phyloP scores from a whole-genome alignment of 2,888 invertebrate genomes.

The Stenurella melanura region DNA sequence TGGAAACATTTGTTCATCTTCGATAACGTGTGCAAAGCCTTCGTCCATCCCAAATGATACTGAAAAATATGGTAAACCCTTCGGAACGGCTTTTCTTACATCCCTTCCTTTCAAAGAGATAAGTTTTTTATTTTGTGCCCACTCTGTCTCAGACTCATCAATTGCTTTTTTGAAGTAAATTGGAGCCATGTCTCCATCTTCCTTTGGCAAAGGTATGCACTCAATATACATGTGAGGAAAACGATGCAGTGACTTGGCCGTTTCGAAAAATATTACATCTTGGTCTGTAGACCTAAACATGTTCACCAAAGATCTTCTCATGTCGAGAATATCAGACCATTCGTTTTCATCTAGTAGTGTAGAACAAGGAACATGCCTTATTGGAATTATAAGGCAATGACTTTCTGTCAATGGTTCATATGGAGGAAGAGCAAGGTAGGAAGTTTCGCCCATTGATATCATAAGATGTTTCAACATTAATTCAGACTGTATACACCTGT shows the following conservation, averaged over 20 bases:
- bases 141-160: slow-evolving; percentile 95
- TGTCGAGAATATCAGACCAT: slow-evolving; percentile 90
- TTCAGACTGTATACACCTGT: slow-evolving; percentile 87
- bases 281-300: slow-evolving; percentile 84
- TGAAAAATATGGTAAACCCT: slow-evolving; percentile 95
- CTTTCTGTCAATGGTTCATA: slow-evolving; percentile 87
- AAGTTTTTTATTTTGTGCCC: slow-evolving; percentile 96
- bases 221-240: slow-evolving; percentile 91
- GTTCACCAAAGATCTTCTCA: slow-evolving; percentile 84
- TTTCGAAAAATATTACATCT: slow-evolving; percentile 94
- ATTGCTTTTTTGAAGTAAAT: slow-evolving; percentile 99
- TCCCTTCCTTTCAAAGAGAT: slow-evolving; percentile 82
- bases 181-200: slow-evolving; percentile 91
- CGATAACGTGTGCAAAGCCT: slow-evolving; percentile 98
- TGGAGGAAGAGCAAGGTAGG: slow-evolving; percentile 89
- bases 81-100: slow-evolving; percentile 89
- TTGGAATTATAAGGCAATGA: slow-evolving; percentile 91
- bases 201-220: slow-evolving; percentile 90
- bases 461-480: slow-evolving; percentile 90
- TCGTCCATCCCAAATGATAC: slow-evolving; percentile 93
- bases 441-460: slow-evolving; percentile 86
- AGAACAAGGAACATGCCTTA: slow-evolving; percentile 86
- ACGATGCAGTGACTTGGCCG: slow-evolving; percentile 81
- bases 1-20: slow-evolving; percentile 92
- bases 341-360: slow-evolving; percentile 95